These are phyloP conservation scores for Heliconius eleuchia DNA, from an alignment of 1,140 invertebrate species.

Conservation along the genomic window DNA sequence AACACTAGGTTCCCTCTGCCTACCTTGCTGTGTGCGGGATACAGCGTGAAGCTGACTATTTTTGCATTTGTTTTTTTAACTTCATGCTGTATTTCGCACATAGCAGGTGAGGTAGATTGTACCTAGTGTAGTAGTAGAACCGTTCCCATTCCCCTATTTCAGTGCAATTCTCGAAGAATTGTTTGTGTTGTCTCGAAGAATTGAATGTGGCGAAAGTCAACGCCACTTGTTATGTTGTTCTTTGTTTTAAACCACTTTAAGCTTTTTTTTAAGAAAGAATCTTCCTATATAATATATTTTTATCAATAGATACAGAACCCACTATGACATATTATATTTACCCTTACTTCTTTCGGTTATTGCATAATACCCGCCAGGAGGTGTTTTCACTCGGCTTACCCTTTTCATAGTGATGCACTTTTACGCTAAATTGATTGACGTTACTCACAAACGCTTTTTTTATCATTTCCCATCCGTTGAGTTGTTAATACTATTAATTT, in stretches of 20 bases:
- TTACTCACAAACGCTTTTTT: slow-evolving; percentile 17
- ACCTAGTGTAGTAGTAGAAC: background rate
- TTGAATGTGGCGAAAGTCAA: too few relatives aligned
- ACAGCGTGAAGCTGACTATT: too few relatives aligned
- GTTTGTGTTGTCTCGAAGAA: too few relatives aligned
- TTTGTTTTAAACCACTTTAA: background rate
- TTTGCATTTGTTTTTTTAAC: too few relatives aligned
- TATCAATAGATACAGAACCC: slow-evolving; percentile 17
- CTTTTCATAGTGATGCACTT: slow-evolving; percentile 30
- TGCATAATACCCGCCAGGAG: slow-evolving; percentile 24
- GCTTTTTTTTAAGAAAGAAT: background rate
- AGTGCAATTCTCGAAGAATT: too few relatives aligned
- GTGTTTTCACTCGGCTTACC: slow-evolving; percentile 28
- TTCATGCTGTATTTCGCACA: background rate
- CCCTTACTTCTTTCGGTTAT: slow-evolving; percentile 1
- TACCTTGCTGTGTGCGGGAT: too few relatives aligned
- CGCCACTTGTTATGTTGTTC: too few relatives aligned
- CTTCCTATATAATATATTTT: background rate
- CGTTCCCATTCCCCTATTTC: too few relatives aligned
- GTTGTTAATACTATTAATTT: slow-evolving; percentile 16
- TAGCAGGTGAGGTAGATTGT: background rate
- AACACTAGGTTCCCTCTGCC: too few relatives aligned
- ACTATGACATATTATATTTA: background rate
- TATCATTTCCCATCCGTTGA: slow-evolving; percentile 11
- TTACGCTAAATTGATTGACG: slow-evolving; percentile 33